Evolutionary conservation across 1,140 invertebrate genomes (phyloP).

Genomic region (Pinna nobilis): DNA sequence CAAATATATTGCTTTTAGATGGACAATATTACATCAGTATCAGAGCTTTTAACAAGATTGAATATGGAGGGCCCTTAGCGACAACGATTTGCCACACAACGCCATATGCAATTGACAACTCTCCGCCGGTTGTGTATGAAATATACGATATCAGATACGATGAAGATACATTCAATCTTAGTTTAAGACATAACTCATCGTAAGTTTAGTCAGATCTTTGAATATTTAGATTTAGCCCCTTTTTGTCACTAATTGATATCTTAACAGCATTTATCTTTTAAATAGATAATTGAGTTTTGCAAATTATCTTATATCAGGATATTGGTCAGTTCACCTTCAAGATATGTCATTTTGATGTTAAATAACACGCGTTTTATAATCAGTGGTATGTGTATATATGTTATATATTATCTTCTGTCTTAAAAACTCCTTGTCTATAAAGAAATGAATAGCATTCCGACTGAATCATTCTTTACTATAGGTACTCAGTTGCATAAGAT

Average conservation of each 20-base stretch:
- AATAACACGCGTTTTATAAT: too few species aligned
- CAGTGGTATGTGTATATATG: too few species aligned
- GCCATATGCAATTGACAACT: conserved; percentile 51
- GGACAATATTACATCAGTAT: conserved; percentile 53
- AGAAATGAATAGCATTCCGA: too few species aligned
- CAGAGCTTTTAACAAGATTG: conserved; percentile 51
- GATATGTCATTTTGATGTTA: too few species aligned
- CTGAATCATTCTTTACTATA: too few species aligned
- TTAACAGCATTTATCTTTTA: too few species aligned
- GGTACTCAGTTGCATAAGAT: too few species aligned
- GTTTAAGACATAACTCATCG: conserved; percentile 51
- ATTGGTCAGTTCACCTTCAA: too few species aligned
- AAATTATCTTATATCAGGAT: too few species aligned
- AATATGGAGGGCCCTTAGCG: conserved; percentile 55
- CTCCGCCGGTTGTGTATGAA: conserved; percentile 50
- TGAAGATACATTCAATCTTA: conserved; percentile 39
- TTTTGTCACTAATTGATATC: background rate
- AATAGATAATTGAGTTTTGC: too few species aligned
- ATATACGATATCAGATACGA: conserved; percentile 54
- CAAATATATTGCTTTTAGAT: conserved; percentile 42
- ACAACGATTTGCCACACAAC: conserved; percentile 54
- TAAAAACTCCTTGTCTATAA: too few species aligned
- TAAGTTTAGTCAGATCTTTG: conserved; percentile 20
- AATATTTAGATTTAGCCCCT: background rate
- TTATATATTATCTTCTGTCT: too few species aligned